Percentiles rank a stretch among this genome's conserved stretches.
phyloP scores from a whole-genome alignment of 2,888 invertebrate species.

The Teleiodes luculella region DNA sequence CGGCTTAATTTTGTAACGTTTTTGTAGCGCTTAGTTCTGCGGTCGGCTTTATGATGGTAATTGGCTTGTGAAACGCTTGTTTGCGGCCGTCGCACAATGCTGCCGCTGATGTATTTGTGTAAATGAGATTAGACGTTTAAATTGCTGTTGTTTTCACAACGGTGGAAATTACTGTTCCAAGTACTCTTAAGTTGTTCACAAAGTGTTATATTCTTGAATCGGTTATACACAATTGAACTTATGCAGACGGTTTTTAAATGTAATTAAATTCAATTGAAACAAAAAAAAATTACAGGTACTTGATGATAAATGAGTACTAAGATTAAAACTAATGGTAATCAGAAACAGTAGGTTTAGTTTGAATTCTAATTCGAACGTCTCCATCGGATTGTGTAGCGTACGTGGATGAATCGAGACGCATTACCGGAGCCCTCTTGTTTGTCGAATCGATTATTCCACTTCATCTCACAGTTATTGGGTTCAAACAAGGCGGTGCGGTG shows the following conservation, averaged over 20 bases:
- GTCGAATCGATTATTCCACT: conserved; percentile 74
- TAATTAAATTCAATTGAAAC: no score
- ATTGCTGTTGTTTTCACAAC: conserved; percentile 15
- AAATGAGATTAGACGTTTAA: conserved; percentile 17
- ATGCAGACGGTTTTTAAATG: neutral
- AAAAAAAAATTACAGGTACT: no score
- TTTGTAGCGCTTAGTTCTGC: conserved; percentile 40
- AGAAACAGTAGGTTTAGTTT: conserved; percentile 32
- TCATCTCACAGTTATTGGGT: conserved; percentile 70
- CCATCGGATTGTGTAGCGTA: conserved; percentile 40
- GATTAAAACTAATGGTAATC: neutral
- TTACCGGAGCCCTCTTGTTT: conserved; percentile 63
- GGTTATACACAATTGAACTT: neutral
- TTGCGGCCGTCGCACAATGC: conserved; percentile 33
- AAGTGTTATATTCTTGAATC: neutral
- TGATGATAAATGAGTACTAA: no score
- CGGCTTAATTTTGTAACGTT: conserved; percentile 53
- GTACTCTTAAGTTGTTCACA: neutral
- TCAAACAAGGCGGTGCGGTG: conserved; percentile 17
- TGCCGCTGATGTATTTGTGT: conserved; percentile 19
- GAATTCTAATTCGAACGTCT: conserved; percentile 49
- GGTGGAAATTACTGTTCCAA: conserved; percentile 2
- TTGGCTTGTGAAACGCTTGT: conserved; percentile 42
- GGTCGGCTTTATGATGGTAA: conserved; percentile 45
- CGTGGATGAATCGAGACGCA: conserved; percentile 46